A percentile compares a stretch with the other conserved stretches of the same genome.
phyloP scores from a whole-genome alignment of 64 coral and sea anemone species.

The Montipora sp. region DNA sequence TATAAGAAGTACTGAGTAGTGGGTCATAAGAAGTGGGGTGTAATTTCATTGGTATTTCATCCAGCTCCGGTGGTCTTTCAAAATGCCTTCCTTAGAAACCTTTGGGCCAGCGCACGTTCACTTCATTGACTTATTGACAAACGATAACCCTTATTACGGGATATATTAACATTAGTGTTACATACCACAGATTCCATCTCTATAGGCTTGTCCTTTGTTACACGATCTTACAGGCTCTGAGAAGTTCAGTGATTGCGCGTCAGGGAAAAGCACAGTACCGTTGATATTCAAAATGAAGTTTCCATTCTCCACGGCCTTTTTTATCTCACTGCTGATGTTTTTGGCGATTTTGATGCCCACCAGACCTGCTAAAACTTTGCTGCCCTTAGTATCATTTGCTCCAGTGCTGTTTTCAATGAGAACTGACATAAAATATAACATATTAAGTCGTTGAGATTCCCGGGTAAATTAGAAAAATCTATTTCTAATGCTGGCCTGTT shows the following conservation, averaged over 20 bases:
- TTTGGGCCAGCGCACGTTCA: background rate
- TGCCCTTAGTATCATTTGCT: background rate
- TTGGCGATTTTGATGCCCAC: background rate
- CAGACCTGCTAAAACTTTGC: background rate
- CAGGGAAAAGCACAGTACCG: slow-evolving; percentile 11
- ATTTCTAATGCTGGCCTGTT: background rate
- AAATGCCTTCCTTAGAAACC: background rate
- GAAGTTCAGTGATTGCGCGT: slow-evolving; percentile 12
- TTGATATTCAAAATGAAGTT: slow-evolving; percentile 35
- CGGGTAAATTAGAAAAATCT: slow-evolving; percentile 1
- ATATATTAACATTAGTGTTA: background rate
- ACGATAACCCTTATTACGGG: background rate
- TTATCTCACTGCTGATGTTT: slow-evolving; percentile 23
- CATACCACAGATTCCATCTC: slow-evolving; percentile 43
- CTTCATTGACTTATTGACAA: background rate
- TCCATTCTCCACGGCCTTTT: slow-evolving; percentile 34
- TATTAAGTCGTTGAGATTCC: background rate
- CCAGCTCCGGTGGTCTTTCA: background rate
- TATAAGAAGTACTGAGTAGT: background rate
- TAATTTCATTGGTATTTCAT: background rate
- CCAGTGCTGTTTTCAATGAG: background rate
- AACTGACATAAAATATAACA: background rate
- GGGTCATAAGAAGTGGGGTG: background rate
- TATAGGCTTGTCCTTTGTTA: slow-evolving; percentile 27
- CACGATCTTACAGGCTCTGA: slow-evolving; percentile 8